phyloP scores from a whole-genome alignment of 1,140 invertebrate species.

The Drosophila burlai region DNA sequence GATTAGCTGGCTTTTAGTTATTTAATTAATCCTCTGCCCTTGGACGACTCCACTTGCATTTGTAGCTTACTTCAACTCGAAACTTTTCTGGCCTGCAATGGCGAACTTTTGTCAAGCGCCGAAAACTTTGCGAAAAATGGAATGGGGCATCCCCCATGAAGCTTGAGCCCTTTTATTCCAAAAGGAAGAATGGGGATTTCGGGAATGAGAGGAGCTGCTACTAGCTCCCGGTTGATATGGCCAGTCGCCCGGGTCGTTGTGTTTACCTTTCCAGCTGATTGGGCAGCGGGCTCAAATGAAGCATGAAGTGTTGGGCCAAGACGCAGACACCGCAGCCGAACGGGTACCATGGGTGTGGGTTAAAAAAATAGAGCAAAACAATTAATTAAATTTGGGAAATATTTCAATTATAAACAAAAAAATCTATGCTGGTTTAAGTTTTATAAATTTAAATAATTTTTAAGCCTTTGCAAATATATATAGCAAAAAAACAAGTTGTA shows the following conservation, averaged over 20 bases:
- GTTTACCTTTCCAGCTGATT: conserved; percentile 81
- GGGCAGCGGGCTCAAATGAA: conserved; percentile 69
- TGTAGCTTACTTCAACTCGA: conserved; percentile 20
- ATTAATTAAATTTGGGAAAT: no score
- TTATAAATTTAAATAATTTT: no score
- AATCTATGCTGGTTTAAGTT: no score
- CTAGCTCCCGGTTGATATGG: conserved; percentile 16
- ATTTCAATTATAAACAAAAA: no score
- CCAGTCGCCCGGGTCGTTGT: conserved; percentile 37
- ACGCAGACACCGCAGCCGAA: conserved; percentile 45
- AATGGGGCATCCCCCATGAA: no score
- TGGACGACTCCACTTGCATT: conserved; percentile 28
- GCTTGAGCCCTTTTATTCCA: conserved; percentile 4
- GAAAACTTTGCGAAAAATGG: conserved; percentile 36
- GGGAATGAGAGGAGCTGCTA: neutral
- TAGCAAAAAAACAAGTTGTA: no score
- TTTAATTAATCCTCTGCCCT: conserved; percentile 42
- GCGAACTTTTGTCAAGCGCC: conserved; percentile 33
- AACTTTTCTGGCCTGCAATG: conserved; percentile 28
- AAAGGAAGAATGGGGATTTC: neutral
- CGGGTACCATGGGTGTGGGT: neutral
- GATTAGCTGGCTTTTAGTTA: conserved; percentile 44
- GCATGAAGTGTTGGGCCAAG: conserved; percentile 73
- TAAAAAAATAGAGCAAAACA: neutral
- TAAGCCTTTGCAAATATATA: no score